Evolutionary conservation across 1,140 invertebrate genomes (phyloP), one percentile per base, ranked within the genome.

Genomic region (Polypedilum pembai): DNA sequence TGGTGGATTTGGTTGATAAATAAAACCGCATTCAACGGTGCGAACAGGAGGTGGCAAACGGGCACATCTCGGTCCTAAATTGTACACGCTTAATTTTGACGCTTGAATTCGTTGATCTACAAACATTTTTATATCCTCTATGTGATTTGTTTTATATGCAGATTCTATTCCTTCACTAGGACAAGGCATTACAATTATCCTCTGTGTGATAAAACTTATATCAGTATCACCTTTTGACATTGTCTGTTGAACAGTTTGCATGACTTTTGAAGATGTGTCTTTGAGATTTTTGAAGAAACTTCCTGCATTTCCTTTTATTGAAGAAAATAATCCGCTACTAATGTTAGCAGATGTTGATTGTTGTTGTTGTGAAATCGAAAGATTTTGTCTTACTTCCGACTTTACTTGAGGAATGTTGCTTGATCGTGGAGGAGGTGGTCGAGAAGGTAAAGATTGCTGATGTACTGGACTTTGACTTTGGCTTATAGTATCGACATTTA

Each of bases 251-350:
- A 98, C 94, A 40, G 94, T 93, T 80, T 97, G 94, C 89, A 98
- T 96, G 15, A 98, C 94, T 87, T 96, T 97, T 17, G 90, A 92
- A 7, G 95, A 97, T 1, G 95, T 97, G 79, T 98, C 96, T 82
- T 96, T 97, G 15, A 98, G 85, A 81, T 98, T 98, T 78, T 96
- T 96, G 65, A 98, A 85, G 77, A 95, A 90, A 78, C 88, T 94
- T 17, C 92, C 93, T 41, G 93, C 92, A 69, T 92, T 92, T 33
- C 92, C 93, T 78, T 88, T 89, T 3, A 95, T 84, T 0, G 92
- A 92, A 10, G 92, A 94, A 78, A 95, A 92, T 12, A 94, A 80
- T 40, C 92, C 89, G 17, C 86, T 85, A 1, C 24, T 5, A 3
- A 33, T 33, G 5, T 33, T 33, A 5, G 1, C 5, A 74, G 77